Evolutionary conservation across 2,888 invertebrate genomes (phyloP), one percentile per base, ranked within the genome.

Genomic region (Tillus elongatus): DNA sequence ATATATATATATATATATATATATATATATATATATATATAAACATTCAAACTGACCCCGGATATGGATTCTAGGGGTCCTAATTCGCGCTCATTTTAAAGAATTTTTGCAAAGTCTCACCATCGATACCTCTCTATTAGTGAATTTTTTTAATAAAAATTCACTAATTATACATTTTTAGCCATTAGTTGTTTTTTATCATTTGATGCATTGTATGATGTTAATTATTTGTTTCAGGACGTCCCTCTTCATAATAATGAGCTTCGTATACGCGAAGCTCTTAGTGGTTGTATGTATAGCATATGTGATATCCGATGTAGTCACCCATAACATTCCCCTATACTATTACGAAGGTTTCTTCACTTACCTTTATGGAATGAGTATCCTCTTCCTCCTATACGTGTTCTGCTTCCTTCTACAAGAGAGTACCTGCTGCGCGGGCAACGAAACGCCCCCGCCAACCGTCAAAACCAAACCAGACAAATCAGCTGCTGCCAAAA

Each of bases 291-390:
- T 92, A 42, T 95, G 93, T 71, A 76, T 92, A 63, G 90, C 91
- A 46, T 89, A 92, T 68, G 90, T 93, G 56, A 82, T 93, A 67
- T 89, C 92, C 58, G 91, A 95, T 71, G 89, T 91, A 58, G 86
- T 90, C 61, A 91, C 91, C 50, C 86, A 89, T 71, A 86, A 85
- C 67, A 75, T 92, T 52, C 91, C 91, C 47, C 78, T 88, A 46
- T 84, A 86, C 68, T 92, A 90, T 72, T 92, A 90, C 69, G 91
- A 92, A 75, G 90, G 89, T 52, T 90, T 91, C 75, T 92, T 91
- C 74, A 89, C 90, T 47, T 92, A 91, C 70, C 74, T 92, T 46
- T 92, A 91, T 68, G 88, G 90, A 57, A 81, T 84, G 72, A 90
- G 90, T 71, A 89, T 92, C 67, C 72, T 91, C 56, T 92, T 92